Conservation (phyloP, 2,113 vertebrate genomes). For the Mola mola region DNA sequence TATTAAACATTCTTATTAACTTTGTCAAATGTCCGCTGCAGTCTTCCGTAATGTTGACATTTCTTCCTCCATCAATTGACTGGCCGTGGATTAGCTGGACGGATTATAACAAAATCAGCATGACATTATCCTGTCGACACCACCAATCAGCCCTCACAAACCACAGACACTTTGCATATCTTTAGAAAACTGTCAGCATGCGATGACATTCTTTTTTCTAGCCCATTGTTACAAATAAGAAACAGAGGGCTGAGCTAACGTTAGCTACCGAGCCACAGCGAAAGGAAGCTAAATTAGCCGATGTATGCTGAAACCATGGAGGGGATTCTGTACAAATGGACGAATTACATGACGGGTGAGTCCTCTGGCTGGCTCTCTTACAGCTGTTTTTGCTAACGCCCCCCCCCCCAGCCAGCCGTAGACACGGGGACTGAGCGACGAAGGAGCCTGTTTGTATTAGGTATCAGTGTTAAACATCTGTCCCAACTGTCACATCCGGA, state of each 20-base stretch:
- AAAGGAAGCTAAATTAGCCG: slow-evolving; percentile 11
- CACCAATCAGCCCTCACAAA: neutral
- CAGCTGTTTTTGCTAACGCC: neutral
- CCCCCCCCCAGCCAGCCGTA: neutral
- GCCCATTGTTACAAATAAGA: neutral
- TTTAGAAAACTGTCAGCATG: neutral
- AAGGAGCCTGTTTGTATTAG: too few species aligned
- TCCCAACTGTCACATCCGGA: too few species aligned
- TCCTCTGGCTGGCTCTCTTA: neutral
- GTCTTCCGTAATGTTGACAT: slow-evolving; percentile 64
- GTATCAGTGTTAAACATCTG: too few species aligned
- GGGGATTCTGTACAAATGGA: slow-evolving; percentile 95
- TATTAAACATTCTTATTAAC: neutral
- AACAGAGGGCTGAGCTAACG: neutral
- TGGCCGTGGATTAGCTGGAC: slow-evolving; percentile 4
- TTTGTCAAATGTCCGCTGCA: slow-evolving; percentile 3
- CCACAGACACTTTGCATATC: neutral
- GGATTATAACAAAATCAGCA: neutral
- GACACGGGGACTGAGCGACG: too few species aligned
- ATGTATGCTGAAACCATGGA: slow-evolving; percentile 83
- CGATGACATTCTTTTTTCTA: neutral
- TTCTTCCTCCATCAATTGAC: slow-evolving; percentile 31
- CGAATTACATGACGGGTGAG: slow-evolving; percentile 97
- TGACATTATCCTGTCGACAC: neutral
- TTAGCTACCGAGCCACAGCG: slow-evolving; percentile 1